Percentiles rank a stretch among this genome's conserved stretches.
Conservation (phyloP, 2,113 vertebrate species). For the Pogonocichla stellata region DNA sequence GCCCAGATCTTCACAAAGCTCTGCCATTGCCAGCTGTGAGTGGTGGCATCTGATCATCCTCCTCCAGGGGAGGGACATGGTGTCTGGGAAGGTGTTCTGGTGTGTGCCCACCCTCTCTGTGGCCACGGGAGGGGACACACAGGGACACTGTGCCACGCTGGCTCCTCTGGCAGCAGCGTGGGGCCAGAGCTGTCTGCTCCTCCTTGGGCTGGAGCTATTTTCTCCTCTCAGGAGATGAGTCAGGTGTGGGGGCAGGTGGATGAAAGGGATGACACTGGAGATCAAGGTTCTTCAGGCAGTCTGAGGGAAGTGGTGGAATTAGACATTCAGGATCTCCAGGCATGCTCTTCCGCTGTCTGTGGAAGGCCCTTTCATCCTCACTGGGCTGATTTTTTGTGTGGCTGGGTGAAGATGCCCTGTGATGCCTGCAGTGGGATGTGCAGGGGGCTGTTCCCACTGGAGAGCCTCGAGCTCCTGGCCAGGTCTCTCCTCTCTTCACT, state of each 20-base stretch:
- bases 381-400: neutral
- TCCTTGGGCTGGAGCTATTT: constrained; percentile 36
- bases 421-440: neutral
- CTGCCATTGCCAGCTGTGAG: fast-evolving
- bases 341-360: constrained; percentile 20
- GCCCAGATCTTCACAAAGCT: neutral
- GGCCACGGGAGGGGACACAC: neutral
- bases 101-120: fast-evolving
- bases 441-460: neutral
- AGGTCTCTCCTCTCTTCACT: neutral
- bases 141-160: neutral
- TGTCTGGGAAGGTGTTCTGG: fast-evolving
- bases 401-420: fast-evolving
- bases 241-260: constrained; percentile 59
- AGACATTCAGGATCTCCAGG: constrained; percentile 53
- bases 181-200: neutral
- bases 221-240: constrained; percentile 42
- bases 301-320: constrained; percentile 40
- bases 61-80: neutral
- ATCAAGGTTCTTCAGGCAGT: constrained; percentile 40
- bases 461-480: neutral
- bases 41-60: neutral
- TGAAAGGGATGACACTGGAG: neutral
- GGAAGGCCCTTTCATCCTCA: constrained; percentile 25
- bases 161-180: neutral